Conservation (phyloP, 2,113 vertebrate genomes). For the Equus przewalskii region DNA sequence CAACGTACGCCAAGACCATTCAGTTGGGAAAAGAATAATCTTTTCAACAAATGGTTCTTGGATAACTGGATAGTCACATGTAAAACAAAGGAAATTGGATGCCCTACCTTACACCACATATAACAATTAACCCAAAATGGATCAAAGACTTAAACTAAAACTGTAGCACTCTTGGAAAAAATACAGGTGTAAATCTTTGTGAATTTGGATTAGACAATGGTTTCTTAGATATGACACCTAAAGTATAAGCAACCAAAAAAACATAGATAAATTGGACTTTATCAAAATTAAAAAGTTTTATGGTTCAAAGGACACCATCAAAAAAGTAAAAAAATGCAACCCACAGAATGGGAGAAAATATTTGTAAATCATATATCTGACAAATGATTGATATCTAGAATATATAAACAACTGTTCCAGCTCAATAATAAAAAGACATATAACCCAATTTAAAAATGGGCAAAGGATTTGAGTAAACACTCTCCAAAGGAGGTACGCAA, state of each 20-base stretch:
- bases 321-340: no score
- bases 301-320: no score
- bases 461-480: not conserved
- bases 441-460: not conserved
- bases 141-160: not conserved
- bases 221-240: not conserved
- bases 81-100: not conserved
- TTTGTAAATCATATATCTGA: no score
- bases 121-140: not conserved
- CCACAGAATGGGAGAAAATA: no score
- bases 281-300: no score
- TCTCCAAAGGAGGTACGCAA: not conserved
- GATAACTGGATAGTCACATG: not conserved
- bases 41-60: not conserved
- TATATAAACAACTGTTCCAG: no score
- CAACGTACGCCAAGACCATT: not conserved
- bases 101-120: not conserved
- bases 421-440: no score
- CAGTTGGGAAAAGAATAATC: not conserved
- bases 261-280: no score
- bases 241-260: not conserved
- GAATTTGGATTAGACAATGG: not conserved
- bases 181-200: not conserved
- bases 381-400: no score
- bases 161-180: not conserved